Evolutionary conservation across 2,113 vertebrate genomes (phyloP).

Genomic region (Serinus canaria): DNA sequence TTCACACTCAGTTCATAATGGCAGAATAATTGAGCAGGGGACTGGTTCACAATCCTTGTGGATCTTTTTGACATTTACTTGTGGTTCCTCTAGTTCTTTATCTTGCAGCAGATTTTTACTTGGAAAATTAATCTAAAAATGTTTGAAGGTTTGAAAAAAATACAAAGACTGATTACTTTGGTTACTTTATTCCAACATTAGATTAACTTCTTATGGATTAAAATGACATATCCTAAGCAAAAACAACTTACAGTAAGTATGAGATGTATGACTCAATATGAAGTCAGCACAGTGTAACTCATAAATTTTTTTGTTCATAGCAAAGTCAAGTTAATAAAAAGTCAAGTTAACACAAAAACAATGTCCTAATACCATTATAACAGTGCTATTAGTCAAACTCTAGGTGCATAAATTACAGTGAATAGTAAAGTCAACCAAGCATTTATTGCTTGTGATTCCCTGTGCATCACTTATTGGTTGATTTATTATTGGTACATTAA

Average conservation of each 20-base stretch:
- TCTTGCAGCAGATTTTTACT: slow-evolving; percentile 3
- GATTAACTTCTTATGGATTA: neutral
- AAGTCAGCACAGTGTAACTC: neutral
- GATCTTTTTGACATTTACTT: slow-evolving; percentile 25
- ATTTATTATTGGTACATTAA: neutral
- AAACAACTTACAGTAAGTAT: neutral
- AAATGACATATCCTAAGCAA: neutral
- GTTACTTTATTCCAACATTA: slow-evolving; percentile 15
- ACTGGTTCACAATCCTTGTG: neutral
- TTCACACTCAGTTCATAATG: slow-evolving; percentile 30
- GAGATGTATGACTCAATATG: neutral
- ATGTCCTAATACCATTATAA: neutral
- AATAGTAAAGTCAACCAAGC: neutral
- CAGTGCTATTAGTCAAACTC: neutral
- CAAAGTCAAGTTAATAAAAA: neutral
- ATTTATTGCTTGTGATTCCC: neutral
- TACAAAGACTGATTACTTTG: neutral
- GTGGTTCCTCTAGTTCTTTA: neutral
- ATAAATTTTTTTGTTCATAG: neutral
- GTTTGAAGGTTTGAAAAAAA: slow-evolving; percentile 15
- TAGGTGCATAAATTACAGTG: neutral
- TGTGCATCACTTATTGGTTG: neutral
- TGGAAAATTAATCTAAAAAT: slow-evolving; percentile 1
- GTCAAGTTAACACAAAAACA: neutral
- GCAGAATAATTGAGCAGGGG: slow-evolving; percentile 27